Conservation (phyloP, 2,888 invertebrate genomes). For the Merodon equestris region DNA sequence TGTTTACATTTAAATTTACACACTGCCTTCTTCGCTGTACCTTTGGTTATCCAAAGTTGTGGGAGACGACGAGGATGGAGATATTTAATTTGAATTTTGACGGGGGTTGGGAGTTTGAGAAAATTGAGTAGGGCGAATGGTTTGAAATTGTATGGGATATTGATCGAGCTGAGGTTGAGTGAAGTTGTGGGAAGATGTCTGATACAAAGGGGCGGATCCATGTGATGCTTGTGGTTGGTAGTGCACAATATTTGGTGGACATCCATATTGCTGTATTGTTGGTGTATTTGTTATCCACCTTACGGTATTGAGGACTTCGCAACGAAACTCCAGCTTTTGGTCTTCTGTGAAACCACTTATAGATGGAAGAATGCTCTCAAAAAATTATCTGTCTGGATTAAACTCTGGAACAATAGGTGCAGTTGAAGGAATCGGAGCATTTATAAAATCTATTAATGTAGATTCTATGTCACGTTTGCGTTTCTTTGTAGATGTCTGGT, state of each 20-base stretch:
- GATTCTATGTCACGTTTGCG: conserved; percentile 16
- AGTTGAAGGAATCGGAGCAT: conserved; percentile 14
- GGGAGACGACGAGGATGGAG: conserved; percentile 9
- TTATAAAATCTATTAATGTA: conserved; percentile 8
- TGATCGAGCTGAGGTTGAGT: conserved; percentile 6
- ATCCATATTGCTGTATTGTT: conserved; percentile 1
- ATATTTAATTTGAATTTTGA: too few relatives aligned
- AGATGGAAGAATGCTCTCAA: conserved; percentile 26
- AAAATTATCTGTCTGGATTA: conserved; percentile 14
- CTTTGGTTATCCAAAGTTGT: conserved; percentile 21
- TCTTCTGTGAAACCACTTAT: too few relatives aligned
- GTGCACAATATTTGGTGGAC: neutral
- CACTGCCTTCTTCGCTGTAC: conserved; percentile 7
- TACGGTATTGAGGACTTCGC: conserved; percentile 25
- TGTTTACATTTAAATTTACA: conserved; percentile 4
- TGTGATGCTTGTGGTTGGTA: neutral
- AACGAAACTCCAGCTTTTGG: too few relatives aligned
- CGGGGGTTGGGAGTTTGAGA: too few relatives aligned
- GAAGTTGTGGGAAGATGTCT: conserved; percentile 3
- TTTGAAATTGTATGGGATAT: conserved; percentile 9
- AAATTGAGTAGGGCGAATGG: too few relatives aligned
- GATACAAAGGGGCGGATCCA: too few relatives aligned
- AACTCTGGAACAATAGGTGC: conserved; percentile 9
- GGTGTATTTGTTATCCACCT: conserved; percentile 7
- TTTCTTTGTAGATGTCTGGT: conserved; percentile 9